These are phyloP conservation scores for Parazoanthus darwini DNA, from an alignment of 92 coral and sea anemone species.

Conservation along the genomic window DNA sequence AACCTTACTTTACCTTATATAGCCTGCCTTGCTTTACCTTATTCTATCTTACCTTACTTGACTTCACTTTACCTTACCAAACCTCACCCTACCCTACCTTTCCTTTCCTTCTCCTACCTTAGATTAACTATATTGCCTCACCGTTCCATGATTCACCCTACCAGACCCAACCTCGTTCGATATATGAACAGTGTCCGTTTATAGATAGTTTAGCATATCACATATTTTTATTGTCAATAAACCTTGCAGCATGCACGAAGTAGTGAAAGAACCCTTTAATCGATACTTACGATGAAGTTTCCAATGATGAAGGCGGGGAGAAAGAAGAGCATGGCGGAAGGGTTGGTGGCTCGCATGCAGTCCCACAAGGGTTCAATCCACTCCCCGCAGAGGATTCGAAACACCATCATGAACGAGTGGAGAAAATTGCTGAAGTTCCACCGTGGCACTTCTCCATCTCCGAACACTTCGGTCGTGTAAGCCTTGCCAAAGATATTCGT, in stretches of 20 bases:
- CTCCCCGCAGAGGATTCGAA: conserved; percentile 81
- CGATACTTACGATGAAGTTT: conserved; percentile 73
- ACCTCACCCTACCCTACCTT: no score
- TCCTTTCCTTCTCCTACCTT: no score
- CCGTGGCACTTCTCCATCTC: conserved; percentile 65
- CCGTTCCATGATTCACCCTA: no score
- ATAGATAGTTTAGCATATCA: no score
- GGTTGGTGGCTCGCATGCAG: conserved; percentile 77
- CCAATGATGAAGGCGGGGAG: conserved; percentile 78
- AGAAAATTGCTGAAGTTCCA: conserved; percentile 82
- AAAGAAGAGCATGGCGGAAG: conserved; percentile 64
- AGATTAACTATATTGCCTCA: no score
- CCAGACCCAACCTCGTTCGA: no score
- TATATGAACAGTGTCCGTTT: no score
- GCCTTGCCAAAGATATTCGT: conserved; percentile 73
- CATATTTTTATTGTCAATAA: background rate
- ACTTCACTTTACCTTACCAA: no score
- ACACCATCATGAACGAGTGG: conserved; percentile 86
- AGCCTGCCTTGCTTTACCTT: no score
- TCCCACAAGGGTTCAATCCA: conserved; percentile 95
- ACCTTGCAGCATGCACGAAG: background rate
- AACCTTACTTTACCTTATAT: no score
- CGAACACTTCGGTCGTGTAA: conserved; percentile 71
- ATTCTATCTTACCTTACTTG: no score
- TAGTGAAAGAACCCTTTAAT: background rate